These are phyloP conservation scores for Yoshiicerus persimilis DNA, from an alignment of 1,140 invertebrate genomes.

Conservation along the genomic window DNA sequence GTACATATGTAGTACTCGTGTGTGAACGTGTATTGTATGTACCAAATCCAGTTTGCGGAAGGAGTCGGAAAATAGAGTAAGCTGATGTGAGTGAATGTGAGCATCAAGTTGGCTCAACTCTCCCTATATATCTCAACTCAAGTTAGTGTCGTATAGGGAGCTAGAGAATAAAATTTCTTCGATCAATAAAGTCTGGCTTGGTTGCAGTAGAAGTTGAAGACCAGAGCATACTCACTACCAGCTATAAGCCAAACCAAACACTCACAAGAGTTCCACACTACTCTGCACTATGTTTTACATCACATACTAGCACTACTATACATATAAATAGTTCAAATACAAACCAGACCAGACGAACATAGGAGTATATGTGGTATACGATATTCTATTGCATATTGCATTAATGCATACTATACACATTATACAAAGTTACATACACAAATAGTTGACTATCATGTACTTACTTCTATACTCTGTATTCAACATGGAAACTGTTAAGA, in stretches of 20 bases:
- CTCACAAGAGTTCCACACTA: neutral
- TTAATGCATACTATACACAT: neutral
- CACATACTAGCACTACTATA: neutral
- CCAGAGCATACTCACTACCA: neutral
- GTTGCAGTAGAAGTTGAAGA: slow-evolving; percentile 21
- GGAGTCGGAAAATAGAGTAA: neutral
- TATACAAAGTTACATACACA: neutral
- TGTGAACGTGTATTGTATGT: neutral
- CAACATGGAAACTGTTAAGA: neutral
- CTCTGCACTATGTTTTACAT: neutral
- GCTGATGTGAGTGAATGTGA: slow-evolving; percentile 16
- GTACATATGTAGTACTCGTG: neutral
- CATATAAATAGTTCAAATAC: neutral
- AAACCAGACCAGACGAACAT: neutral
- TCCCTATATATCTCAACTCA: neutral
- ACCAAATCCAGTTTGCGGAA: neutral
- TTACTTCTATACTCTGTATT: neutral
- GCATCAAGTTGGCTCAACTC: slow-evolving; percentile 11
- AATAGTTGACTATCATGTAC: too few relatives aligned
- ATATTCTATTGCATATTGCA: neutral
- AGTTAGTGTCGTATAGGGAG: neutral
- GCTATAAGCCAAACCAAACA: neutral
- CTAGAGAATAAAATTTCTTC: slow-evolving; percentile 28
- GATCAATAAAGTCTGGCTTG: slow-evolving; percentile 38
- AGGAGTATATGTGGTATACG: neutral